Evolutionary conservation across 2,113 vertebrate genomes (phyloP), one percentile per base, ranked within the genome.

Genomic region (Pongo pygmaeus): DNA sequence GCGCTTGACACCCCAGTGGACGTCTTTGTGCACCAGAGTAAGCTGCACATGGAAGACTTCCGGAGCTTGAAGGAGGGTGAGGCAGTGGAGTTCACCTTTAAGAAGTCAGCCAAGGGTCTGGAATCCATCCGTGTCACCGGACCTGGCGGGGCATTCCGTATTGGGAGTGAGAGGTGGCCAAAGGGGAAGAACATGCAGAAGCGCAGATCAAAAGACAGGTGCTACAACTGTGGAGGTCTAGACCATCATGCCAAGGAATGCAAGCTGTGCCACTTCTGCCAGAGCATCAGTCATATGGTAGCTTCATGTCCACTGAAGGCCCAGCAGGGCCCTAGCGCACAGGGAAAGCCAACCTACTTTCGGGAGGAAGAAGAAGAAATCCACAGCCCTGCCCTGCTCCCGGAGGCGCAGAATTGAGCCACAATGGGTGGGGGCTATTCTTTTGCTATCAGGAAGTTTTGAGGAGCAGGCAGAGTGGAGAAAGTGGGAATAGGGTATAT

Each of bases 181-280:
- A 99, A 99, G 96, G 99, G 99, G 92, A 99, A 99, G 98, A 99
- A 99, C 92, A 98, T 99, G 83, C 99, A 99, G 98, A 99, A 99
- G 84, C 99, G 99, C 67, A 99, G 99, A 20, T 99, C 99, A 0
- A 99, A 99, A 97, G 99, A 6, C 97, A 99, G 99, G 98, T 99
- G 99, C 99, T 99, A 99, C 98, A 99, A 99, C 99, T 99, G 99
- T 96, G 99, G 99, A 72, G 99, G 99, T 97, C 99, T 99, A 98
- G 99, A 99, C 98, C 99, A 99, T 97, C 99, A 99, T 79, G 99
- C 99, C 98, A 99, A 99, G 99, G 99, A 99, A 98, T 99, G 99
- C 99, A 99, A 99, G 98, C 99, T 99, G 93, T 99, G 99, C 98
- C 99, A 99, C 99, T 99, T 99, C 99, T 99, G 99, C 99, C 99